phyloP scores from a whole-genome alignment of 2,888 invertebrate species.

The Brenthis daphne region DNA sequence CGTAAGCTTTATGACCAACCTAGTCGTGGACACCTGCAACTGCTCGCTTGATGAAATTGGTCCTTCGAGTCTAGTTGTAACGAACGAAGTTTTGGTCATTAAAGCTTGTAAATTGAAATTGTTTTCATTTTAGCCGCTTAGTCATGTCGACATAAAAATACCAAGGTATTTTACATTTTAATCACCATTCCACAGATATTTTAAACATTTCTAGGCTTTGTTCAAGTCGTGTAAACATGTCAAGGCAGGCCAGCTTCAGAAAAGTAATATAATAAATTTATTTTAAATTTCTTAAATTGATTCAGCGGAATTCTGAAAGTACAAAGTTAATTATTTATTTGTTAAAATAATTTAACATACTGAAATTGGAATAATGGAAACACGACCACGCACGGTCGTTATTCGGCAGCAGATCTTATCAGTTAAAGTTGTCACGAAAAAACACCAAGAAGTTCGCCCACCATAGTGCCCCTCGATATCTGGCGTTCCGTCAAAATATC shows the following conservation, averaged over 20 bases:
- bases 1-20: slow-evolving; percentile 42
- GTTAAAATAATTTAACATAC: slow-evolving; percentile 29
- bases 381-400: slow-evolving; percentile 42
- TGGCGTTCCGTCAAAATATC: slow-evolving; percentile 76
- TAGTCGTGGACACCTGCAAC: slow-evolving; percentile 39
- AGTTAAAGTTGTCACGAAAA: slow-evolving; percentile 54
- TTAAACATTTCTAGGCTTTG: slow-evolving; percentile 20
- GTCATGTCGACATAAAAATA: slow-evolving; percentile 12
- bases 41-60: slow-evolving; percentile 57
- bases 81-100: slow-evolving; percentile 38
- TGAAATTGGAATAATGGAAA: slow-evolving; percentile 40
- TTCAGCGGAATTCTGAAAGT: background rate
- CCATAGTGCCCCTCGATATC: slow-evolving; percentile 72
- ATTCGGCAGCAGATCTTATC: slow-evolving; percentile 60
- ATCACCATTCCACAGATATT: slow-evolving; percentile 11
- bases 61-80: slow-evolving; percentile 53
- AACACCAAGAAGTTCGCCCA: slow-evolving; percentile 52
- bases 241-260: slow-evolving; percentile 11
- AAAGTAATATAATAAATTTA: background rate
- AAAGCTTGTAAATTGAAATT: slow-evolving; percentile 27
- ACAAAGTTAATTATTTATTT: slow-evolving; percentile 22
- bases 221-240: slow-evolving; percentile 13
- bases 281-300: background rate
- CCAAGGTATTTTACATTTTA: slow-evolving; percentile 20
- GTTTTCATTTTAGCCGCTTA: slow-evolving; percentile 19